Conservation (phyloP, 2,888 invertebrate genomes). For the Drosophila helvetica region DNA sequence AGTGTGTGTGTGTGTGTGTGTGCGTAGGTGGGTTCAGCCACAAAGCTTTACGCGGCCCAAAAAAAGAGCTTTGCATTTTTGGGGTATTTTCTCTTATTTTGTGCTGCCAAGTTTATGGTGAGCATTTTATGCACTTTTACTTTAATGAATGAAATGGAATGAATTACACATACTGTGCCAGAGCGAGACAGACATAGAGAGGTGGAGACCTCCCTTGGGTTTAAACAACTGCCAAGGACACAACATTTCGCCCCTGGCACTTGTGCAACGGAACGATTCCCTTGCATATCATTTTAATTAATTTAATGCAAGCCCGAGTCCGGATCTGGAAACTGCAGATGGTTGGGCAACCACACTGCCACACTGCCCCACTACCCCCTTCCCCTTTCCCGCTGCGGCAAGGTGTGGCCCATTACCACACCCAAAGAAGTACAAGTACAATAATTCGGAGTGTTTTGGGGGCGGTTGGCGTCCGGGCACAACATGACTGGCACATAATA, state of each 20-base stretch:
- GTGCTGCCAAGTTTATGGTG: conserved; percentile 10
- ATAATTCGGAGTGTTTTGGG: conserved; percentile 13
- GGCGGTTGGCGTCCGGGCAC: background rate
- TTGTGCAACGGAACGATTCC: conserved; percentile 21
- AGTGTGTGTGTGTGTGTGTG: background rate
- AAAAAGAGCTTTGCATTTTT: conserved; percentile 23
- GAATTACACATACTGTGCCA: background rate
- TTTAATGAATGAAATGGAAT: conserved; percentile 46
- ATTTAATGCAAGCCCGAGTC: conserved; percentile 49
- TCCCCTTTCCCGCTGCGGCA: background rate
- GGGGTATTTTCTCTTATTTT: conserved; percentile 9
- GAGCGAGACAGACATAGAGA: background rate
- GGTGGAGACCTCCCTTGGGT: background rate
- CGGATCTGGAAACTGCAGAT: conserved; percentile 15
- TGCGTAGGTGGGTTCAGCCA: conserved; percentile 43
- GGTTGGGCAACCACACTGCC: background rate
- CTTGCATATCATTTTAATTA: conserved; percentile 55
- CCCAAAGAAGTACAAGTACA: background rate
- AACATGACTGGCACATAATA: conserved; percentile 11
- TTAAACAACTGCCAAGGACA: conserved; percentile 15
- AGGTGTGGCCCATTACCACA: conserved; percentile 28
- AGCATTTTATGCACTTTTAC: conserved; percentile 15
- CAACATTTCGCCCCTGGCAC: background rate
- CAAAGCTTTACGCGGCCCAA: conserved; percentile 50
- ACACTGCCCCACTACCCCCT: background rate